phyloP scores from a whole-genome alignment of 2,113 vertebrate genomes.

The Atlantisia rogersi region DNA sequence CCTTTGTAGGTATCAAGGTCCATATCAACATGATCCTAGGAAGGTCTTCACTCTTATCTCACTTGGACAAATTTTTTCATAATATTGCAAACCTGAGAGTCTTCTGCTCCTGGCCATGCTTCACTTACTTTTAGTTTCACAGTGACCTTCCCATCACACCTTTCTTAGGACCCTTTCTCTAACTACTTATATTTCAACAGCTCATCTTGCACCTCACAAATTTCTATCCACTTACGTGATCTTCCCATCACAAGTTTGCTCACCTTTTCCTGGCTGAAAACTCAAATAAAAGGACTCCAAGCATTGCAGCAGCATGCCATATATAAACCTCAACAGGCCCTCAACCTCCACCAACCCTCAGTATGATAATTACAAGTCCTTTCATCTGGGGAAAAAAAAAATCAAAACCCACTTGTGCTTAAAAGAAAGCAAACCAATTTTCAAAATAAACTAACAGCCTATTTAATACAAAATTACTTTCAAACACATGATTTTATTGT shows the following conservation, averaged over 20 bases:
- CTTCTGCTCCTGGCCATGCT: rapidly evolving
- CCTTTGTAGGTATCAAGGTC: neutral
- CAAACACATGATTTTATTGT: neutral
- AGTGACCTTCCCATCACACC: neutral
- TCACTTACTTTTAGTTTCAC: neutral
- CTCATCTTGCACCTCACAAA: neutral
- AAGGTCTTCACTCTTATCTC: neutral
- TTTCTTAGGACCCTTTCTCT: neutral
- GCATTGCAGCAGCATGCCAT: neutral
- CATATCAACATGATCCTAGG: neutral
- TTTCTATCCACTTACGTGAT: neutral
- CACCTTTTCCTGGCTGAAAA: neutral
- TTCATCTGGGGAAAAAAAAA: neutral
- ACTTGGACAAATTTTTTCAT: neutral
- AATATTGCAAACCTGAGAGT: neutral
- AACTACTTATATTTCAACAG: neutral
- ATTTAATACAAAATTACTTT: neutral
- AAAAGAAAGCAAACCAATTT: neutral
- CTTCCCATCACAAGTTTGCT: neutral
- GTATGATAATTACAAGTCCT: neutral
- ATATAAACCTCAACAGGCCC: neutral
- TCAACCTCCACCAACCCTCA: neutral
- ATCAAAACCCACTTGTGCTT: neutral
- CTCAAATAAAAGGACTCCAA: neutral
- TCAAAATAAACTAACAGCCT: neutral